Conservation (phyloP, 2,113 vertebrate species). For the Syngnathus typhle region DNA sequence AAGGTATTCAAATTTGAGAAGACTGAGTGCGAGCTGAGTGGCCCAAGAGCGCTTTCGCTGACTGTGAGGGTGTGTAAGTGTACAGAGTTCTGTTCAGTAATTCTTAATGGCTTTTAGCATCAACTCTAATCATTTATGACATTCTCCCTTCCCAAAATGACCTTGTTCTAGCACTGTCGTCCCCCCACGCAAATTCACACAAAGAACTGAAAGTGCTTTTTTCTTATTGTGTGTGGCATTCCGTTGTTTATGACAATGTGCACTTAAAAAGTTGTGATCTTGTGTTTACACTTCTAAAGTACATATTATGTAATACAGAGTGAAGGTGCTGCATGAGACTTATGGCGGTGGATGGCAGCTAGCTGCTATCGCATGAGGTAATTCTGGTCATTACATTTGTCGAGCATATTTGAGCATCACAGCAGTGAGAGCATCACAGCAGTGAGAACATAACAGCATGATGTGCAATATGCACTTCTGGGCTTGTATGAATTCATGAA, state of each 20-base stretch:
- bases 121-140: conserved; percentile 55
- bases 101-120: conserved; percentile 63
- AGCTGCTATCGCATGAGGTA: conserved; percentile 15
- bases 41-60: conserved; percentile 3
- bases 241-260: neutral
- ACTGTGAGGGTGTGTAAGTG: conserved; percentile 23
- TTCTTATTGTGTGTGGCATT: neutral
- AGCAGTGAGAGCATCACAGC: conserved; percentile 6
- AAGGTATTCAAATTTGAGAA: conserved; percentile 12
- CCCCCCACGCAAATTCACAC: conserved; percentile 12
- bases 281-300: neutral
- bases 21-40: conserved; percentile 13
- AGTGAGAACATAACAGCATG: neutral
- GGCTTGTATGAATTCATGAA: conserved; percentile 10
- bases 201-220: conserved; percentile 3
- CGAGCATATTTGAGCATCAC: neutral
- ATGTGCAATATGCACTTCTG: conserved; percentile 6
- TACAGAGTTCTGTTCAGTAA: conserved; percentile 47
- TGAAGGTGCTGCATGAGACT: conserved; percentile 3
- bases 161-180: conserved; percentile 37
- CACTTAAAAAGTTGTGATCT: neutral
- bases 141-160: conserved; percentile 44
- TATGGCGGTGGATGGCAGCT: neutral
- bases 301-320: conserved; percentile 2
- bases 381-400: neutral